Evolutionary conservation across 2,888 invertebrate genomes (phyloP), one percentile per base, ranked within the genome.

Genomic region (Mylabris sibirica): DNA sequence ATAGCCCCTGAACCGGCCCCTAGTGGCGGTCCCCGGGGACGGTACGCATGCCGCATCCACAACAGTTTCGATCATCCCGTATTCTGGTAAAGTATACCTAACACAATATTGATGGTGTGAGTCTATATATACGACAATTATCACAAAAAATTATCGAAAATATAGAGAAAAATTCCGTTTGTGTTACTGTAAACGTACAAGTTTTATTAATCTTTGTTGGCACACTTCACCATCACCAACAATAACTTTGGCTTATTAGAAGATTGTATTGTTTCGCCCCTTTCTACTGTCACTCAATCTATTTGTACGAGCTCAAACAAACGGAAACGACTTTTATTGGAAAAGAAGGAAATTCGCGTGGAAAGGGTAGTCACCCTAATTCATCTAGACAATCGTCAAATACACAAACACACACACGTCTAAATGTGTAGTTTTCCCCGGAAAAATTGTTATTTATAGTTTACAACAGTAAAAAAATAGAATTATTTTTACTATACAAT

Each of bases 21-120:
- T 68, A 30, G 30, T 61, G 72, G 66, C 70, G 63, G 68, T 68
- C 72, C 73, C 72, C 60, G 60, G 68, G 75, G 73, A 73, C 61
- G 63, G 74, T 71, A 75, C 75, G 75, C 74, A 75, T 73, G 63
- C 72, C 72, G 75, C 74, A 75, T 75, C 74, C 75, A 67, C 75
- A 75, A 75, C 72, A 72, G 71, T 60, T 49, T 49, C 49, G 49
- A 49, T 49, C 49, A 49, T 49, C 49, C 49, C 49, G 17, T 17
- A 20, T 49, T 49, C 49, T 49, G 20, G 20, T 20, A 49, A 49
- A 49, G 20, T 49, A 49, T 49, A 17, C 49, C 49, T n/a, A 30
- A 30, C 30, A 20, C 20, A 53, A 53, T 20, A 53, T 44, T 44
- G 44, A 44, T 44, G 44, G 44, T 44, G 44, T n/a, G 17, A 14